Conservation (phyloP, 1,140 invertebrate genomes). For the Drosophila quadrilineata region DNA sequence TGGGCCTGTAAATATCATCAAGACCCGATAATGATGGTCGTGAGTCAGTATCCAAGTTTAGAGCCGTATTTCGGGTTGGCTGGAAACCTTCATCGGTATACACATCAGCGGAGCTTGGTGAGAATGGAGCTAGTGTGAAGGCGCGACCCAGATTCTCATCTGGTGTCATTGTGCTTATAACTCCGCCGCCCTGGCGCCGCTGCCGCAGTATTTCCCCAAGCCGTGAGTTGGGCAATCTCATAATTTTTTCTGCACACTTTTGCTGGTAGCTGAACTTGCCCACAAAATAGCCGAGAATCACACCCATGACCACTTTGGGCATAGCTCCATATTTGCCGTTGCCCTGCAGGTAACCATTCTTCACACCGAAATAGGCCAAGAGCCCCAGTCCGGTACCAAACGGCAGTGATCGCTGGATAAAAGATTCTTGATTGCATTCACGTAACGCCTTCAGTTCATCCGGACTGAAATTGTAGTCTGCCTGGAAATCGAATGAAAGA, state of each 20-base stretch:
- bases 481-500: slow-evolving; percentile 82
- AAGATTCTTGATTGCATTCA: slow-evolving; percentile 88
- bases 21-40: slow-evolving; percentile 81
- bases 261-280: slow-evolving; percentile 89
- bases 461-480: slow-evolving; percentile 80
- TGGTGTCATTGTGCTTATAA: slow-evolving; percentile 57
- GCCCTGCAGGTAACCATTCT: slow-evolving; percentile 82
- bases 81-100: slow-evolving; percentile 80
- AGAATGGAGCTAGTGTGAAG: slow-evolving; percentile 82
- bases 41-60: slow-evolving; percentile 81
- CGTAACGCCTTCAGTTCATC: slow-evolving; percentile 85
- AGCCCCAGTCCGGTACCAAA: slow-evolving; percentile 84
- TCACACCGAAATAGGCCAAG: slow-evolving; percentile 84
- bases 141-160: slow-evolving; percentile 82
- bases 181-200: slow-evolving; percentile 50
- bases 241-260: slow-evolving; percentile 88
- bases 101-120: slow-evolving; percentile 71
- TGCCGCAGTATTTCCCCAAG: slow-evolving; percentile 69
- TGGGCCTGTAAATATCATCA: slow-evolving; percentile 82
- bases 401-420: slow-evolving; percentile 87
- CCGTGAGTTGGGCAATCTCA: slow-evolving; percentile 84
- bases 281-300: slow-evolving; percentile 87
- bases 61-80: slow-evolving; percentile 50
- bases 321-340: slow-evolving; percentile 85
- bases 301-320: slow-evolving; percentile 86